phyloP scores from a whole-genome alignment of 1,140 invertebrate species.

The Carposina sasakii region DNA sequence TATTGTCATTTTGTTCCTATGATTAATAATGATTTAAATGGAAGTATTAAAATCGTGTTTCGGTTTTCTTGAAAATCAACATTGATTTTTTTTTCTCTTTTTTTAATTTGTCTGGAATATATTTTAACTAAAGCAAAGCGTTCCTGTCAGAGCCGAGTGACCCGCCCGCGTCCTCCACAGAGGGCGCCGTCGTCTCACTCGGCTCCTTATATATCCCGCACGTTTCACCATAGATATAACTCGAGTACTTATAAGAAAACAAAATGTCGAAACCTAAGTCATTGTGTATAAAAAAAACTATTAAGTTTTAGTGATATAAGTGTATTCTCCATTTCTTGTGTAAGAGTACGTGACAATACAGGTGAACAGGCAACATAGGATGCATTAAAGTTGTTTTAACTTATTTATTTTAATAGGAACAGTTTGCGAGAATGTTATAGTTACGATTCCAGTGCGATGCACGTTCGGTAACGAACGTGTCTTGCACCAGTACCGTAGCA shows the following conservation, averaged over 20 bases:
- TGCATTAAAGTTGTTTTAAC: constrained; percentile 57
- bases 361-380: constrained; percentile 61
- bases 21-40: constrained; percentile 47
- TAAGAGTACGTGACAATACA: constrained; percentile 68
- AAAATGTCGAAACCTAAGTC: constrained; percentile 72
- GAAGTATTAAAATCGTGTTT: constrained; percentile 62
- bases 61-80: constrained; percentile 70
- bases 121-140: constrained; percentile 34
- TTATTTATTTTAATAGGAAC: constrained; percentile 60
- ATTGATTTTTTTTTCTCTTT: constrained; percentile 56
- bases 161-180: constrained; percentile 2
- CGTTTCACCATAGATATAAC: constrained; percentile 65
- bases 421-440: constrained; percentile 25
- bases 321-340: constrained; percentile 66
- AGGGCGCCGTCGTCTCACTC: constrained; percentile 27
- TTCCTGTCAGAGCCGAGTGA: constrained; percentile 29
- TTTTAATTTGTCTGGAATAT: constrained; percentile 41
- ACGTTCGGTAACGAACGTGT: constrained; percentile 22
- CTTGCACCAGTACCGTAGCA: constrained; percentile 25
- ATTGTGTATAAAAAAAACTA: constrained; percentile 71
- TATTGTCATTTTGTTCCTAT: constrained; percentile 70
- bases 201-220: constrained; percentile 45
- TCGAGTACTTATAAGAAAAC: constrained; percentile 70
- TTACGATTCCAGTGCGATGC: constrained; percentile 21
- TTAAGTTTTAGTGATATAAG: constrained; percentile 66